These are phyloP conservation scores for Amphimedon queenslandica DNA, from an alignment of 37 sponge, comb jelly and placozoan genomes.

Conservation along the genomic window DNA sequence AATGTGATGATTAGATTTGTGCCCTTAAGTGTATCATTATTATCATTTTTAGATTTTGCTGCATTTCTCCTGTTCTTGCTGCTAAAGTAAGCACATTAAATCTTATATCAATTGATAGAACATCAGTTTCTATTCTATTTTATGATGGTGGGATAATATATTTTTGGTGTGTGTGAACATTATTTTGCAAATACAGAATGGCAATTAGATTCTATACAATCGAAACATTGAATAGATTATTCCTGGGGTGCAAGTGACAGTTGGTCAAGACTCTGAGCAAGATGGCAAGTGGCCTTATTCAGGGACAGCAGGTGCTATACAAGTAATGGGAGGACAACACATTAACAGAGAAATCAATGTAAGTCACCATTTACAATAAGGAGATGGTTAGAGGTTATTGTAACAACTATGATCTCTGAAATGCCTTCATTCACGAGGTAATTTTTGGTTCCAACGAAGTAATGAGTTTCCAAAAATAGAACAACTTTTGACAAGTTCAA, in stretches of 20 bases:
- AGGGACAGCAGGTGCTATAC: constrained; percentile 69
- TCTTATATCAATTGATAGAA: not conserved
- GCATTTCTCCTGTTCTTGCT: constrained; percentile 85
- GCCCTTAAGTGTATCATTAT: no score
- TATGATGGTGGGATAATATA: no score
- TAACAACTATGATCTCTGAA: no score
- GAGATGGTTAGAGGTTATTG: no score
- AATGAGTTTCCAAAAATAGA: no score
- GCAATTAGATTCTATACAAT: not conserved
- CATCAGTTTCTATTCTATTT: no score
- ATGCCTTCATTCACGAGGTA: no score
- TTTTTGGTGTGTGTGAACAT: constrained; percentile 1
- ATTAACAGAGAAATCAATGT: constrained; percentile 61
- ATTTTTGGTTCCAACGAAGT: no score
- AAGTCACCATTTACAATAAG: no score
- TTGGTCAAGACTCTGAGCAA: constrained; percentile 66
- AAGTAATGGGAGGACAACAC: constrained; percentile 72
- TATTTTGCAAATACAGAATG: not conserved
- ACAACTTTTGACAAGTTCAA: no score
- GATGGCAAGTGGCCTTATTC: constrained; percentile 76
- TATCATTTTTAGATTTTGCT: constrained; percentile 56
- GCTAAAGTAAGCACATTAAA: no score
- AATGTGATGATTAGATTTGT: not conserved
- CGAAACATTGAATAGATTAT: constrained; percentile 4
- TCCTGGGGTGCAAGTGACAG: constrained; percentile 64